Base-by-base conservation (phyloP, 2,888 invertebrate genomes). In the Plebejus melissa region DNA sequence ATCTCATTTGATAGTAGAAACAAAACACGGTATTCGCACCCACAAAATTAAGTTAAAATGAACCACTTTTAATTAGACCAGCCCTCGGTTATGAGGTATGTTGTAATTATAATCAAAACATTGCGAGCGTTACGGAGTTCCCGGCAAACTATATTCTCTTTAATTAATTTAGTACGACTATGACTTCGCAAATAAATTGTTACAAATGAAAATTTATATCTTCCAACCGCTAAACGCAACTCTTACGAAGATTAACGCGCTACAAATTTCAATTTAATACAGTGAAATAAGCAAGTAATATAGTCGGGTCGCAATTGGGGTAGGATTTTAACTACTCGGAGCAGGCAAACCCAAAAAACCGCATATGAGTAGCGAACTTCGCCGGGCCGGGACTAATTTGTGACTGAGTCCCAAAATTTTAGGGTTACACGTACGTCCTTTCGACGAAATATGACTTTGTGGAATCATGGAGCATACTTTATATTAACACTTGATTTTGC, bases 301-400 rank as follows among this genome's bases (percentile, higher is more conserved):
- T 69, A n/a, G 50, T 69, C 50, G 74, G 74, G 74, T 74, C n/a
- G 77, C 77, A 80, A 80, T 79, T 79, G 78, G 77, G 79, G 74
- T 74, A 75, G 76, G 71, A 70, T 41, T 58, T 71, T 58, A 70
- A 77, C 70, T 70, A 70, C n/a, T 77, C 74, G 50, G 82, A 83
- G 84, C 81, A 82, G 86, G 82, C 83, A 83, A 85, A 86, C 85
- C 86, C 85, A 83, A 85, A 82, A 84, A 87, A 87, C 89, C 87
- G 79, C 88, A 88, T 86, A 90, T 83, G 85, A 86, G 86, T 86
- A 84, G 84, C 83, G 82, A 88, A 88, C 83, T 88, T 88, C 80
- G 83, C 83, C 80, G 82, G 81, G 4, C 81, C 82, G 83, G 82
- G 83, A 85, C 87, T 86, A 89, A 89, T 90, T 89, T 89, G 87